Base-by-base conservation (phyloP, 2,113 vertebrate species). In the Anser brachyrhynchus region DNA sequence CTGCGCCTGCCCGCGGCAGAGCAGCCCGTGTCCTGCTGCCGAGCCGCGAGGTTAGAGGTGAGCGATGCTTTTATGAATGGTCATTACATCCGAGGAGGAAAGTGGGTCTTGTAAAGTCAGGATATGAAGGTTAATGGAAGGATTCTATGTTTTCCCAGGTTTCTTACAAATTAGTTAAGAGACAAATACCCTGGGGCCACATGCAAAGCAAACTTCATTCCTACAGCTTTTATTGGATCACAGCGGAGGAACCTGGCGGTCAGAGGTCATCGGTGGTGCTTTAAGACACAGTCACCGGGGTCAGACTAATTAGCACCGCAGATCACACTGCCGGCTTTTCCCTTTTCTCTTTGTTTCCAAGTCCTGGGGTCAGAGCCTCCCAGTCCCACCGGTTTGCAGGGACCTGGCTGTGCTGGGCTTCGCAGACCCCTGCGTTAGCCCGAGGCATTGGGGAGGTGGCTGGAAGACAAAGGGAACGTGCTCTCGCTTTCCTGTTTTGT, bases 291-390 rank as follows among this genome's bases (percentile, higher is more conserved):
- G 75, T 88, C 83, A 46, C 64, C 17, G 66, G 31, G 95, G 97
- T 97, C 97, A 97, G 90, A 52, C 55, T 95, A 90, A 97, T 97
- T 95, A 97, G 94, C 61, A 65, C 46, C 64, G 59, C 43, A 72
- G 91, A 93, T 93, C 92, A 87, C 81, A 81, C 80, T 39, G 0
- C 90, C 79, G 80, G 83, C 74, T 93, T 90, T 95, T 83, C 73
- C 87, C 46, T 94, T 84, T 85, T 58, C 84, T 58, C 92, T 93
- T 90, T 91, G 76, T 92, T 89, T 75, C 94, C 0, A 0, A 54
- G 76, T 75, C 75, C 85, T 78, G 17, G 12, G 5, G 31, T 15
- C 89, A 78, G 73, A 94, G 66, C 74, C 86, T 79, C 58, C 57
- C 35, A 51, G 39, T 13, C 91, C 65, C 73, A 12, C 62, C 72